A percentile compares a stretch with the other conserved stretches of the same genome.
Evolutionary conservation across 2,113 vertebrate species (phyloP).

Genomic region (Ailuropoda melanoleuca): DNA sequence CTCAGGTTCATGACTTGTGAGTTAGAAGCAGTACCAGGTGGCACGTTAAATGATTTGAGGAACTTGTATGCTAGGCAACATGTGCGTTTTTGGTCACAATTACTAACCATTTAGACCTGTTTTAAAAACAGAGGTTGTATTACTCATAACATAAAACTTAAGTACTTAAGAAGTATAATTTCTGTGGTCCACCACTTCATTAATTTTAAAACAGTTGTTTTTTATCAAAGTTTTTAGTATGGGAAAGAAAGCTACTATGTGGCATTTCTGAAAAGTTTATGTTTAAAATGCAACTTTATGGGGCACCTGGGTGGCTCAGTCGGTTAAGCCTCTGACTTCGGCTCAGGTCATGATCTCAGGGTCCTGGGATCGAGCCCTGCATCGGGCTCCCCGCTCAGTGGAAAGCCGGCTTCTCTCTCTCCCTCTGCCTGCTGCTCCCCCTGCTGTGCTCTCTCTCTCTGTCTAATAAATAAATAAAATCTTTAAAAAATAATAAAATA

Average conservation of each 20-base stretch:
- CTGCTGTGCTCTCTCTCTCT: background rate
- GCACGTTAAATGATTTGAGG: conserved; percentile 51
- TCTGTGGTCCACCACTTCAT: background rate
- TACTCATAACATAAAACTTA: conserved; percentile 15
- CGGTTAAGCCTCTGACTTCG: background rate
- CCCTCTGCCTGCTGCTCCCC: background rate
- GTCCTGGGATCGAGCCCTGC: background rate
- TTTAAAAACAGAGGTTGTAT: conserved; percentile 64
- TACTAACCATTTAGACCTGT: conserved; percentile 72
- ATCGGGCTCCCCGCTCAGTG: background rate
- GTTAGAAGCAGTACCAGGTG: conserved; percentile 38
- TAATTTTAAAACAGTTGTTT: conserved; percentile 46
- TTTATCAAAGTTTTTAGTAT: background rate
- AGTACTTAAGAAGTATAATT: background rate
- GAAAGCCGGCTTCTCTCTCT: background rate
- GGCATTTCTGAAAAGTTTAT: conserved; percentile 21
- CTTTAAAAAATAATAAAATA: background rate
- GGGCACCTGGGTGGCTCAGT: background rate
- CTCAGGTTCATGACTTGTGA: conserved; percentile 34
- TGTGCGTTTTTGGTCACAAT: conserved; percentile 66
- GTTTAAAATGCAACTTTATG: background rate
- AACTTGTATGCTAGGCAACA: conserved; percentile 59
- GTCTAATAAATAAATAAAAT: background rate
- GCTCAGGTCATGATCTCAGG: background rate
- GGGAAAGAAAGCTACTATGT: background rate